Conservation (phyloP, 2,888 invertebrate genomes). For the Acanthococcus lagerstroemiae region DNA sequence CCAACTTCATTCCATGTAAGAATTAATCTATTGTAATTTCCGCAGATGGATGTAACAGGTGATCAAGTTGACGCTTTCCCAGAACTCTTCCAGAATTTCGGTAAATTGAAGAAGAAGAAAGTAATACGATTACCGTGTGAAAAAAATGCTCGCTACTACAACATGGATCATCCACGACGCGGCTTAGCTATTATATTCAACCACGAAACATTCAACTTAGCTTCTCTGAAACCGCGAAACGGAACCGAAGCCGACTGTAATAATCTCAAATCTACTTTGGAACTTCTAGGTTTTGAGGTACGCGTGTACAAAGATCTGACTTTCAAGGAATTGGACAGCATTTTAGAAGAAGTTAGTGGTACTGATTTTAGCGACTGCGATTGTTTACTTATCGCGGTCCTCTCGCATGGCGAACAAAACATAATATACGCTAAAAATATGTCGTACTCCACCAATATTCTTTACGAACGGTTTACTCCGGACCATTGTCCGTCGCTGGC, state of each 20-base stretch:
- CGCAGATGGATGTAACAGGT: neutral
- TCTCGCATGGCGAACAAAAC: constrained; percentile 84
- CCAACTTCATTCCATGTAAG: no score
- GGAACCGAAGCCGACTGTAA: constrained; percentile 70
- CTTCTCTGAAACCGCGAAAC: constrained; percentile 53
- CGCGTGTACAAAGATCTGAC: constrained; percentile 59
- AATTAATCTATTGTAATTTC: neutral
- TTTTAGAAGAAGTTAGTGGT: constrained; percentile 47
- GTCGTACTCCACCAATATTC: constrained; percentile 61
- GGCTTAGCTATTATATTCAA: constrained; percentile 84
- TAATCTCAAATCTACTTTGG: constrained; percentile 35
- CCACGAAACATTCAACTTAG: constrained; percentile 64
- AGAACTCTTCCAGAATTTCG: neutral
- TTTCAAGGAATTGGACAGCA: constrained; percentile 55
- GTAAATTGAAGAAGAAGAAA: neutral
- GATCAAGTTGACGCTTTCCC: neutral
- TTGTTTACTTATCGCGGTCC: constrained; percentile 70
- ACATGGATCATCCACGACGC: constrained; percentile 72
- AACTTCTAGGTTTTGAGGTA: constrained; percentile 47
- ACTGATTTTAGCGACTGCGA: constrained; percentile 70
- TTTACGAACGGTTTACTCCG: constrained; percentile 70
- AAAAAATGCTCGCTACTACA: constrained; percentile 48
- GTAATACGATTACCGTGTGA: neutral
- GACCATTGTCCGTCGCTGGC: constrained; percentile 73
- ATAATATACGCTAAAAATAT: constrained; percentile 77